Evolutionary conservation across 2,797 vertebrate species (phyloP).

Genomic region (Typhlichthys subterraneus): DNA sequence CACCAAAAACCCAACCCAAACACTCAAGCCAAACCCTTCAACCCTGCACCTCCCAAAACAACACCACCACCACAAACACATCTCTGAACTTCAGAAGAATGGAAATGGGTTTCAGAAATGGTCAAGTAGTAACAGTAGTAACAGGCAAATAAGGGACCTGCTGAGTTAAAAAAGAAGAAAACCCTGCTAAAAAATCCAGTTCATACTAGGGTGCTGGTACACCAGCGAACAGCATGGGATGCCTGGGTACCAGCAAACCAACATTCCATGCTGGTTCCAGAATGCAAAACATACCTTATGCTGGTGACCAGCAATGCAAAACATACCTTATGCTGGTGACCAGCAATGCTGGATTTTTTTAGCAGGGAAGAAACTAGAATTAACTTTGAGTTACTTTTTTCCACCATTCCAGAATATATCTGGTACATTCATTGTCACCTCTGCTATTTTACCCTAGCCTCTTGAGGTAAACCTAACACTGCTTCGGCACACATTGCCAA

Average conservation of each 20-base stretch:
- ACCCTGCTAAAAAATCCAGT: slow-evolving; percentile 50
- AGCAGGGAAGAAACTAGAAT: slow-evolving; percentile 46
- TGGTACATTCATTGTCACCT: slow-evolving; percentile 95
- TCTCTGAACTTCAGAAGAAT: slow-evolving; percentile 33
- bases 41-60: slow-evolving; percentile 14
- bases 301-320: too few species aligned
- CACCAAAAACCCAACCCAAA: slow-evolving; percentile 7
- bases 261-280: too few species aligned
- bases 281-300: too few species aligned
- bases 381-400: slow-evolving; percentile 15
- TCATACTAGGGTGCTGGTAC: slow-evolving; percentile 15
- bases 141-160: slow-evolving; percentile 43
- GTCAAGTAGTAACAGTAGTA: slow-evolving; percentile 37
- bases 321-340: too few species aligned
- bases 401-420: slow-evolving; percentile 76
- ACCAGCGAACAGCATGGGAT: too few species aligned
- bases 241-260: too few species aligned
- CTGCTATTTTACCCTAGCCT: slow-evolving; percentile 83
- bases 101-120: slow-evolving; percentile 35
- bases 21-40: slow-evolving; percentile 10
- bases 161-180: slow-evolving; percentile 16
- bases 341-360: too few species aligned
- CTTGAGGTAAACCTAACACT: slow-evolving; percentile 83
- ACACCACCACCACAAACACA: slow-evolving; percentile 8
- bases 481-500: slow-evolving; percentile 74